Conservation (phyloP, 1,140 invertebrate species). For the Drosophila grimshawi region DNA sequence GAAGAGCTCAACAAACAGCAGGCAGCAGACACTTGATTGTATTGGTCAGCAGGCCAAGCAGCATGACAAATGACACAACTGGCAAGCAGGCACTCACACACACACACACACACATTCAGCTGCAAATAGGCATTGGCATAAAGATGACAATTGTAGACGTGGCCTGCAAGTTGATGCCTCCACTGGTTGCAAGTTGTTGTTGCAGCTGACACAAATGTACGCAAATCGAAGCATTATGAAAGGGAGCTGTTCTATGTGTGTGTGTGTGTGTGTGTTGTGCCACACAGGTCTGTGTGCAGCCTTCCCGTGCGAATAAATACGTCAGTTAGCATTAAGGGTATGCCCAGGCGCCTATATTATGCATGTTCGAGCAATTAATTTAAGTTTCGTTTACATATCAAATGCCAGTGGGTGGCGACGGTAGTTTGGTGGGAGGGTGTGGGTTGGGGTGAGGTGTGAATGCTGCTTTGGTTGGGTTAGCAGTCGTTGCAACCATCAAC, state of each 20-base stretch:
- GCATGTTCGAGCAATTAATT: conserved; percentile 81
- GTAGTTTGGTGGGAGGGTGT: background rate
- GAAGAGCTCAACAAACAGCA: conserved; percentile 66
- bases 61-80: conserved; percentile 65
- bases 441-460: background rate
- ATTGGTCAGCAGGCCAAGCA: conserved; percentile 43
- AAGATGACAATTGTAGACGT: conserved; percentile 63
- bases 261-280: conserved; percentile 4
- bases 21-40: conserved; percentile 43
- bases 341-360: conserved; percentile 68
- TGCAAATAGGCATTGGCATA: conserved; percentile 30
- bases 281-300: conserved; percentile 14
- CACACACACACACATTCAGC: conserved; percentile 5
- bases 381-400: conserved; percentile 80
- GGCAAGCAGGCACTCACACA: conserved; percentile 30
- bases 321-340: conserved; percentile 76
- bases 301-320: conserved; percentile 70
- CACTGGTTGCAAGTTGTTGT: conserved; percentile 16
- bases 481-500: background rate
- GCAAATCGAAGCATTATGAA: conserved; percentile 71
- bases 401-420: conserved; percentile 35
- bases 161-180: conserved; percentile 20
- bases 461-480: background rate
- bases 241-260: conserved; percentile 36
- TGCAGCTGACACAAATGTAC: conserved; percentile 54